phyloP scores from a whole-genome alignment of 2,113 vertebrate species.

The Cepphus grylle region DNA sequence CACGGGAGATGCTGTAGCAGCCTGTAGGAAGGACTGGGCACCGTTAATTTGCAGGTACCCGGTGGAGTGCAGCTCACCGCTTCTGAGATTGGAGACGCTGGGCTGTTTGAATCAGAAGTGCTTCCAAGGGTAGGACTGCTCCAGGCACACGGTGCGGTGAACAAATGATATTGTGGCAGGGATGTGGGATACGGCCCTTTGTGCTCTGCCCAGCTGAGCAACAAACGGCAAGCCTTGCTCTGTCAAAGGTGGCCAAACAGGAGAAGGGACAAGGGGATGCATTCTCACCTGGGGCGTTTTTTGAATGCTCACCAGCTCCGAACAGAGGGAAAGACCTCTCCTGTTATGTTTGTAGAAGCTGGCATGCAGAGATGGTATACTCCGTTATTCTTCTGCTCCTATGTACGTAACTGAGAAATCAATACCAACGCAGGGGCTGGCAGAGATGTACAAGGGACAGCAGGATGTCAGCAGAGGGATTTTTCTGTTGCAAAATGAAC shows the following conservation, averaged over 20 bases:
- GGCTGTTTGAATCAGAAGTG: neutral
- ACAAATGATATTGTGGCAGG: neutral
- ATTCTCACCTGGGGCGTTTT: neutral
- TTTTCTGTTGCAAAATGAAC: neutral
- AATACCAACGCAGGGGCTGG: neutral
- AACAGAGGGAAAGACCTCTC: neutral
- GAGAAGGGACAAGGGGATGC: neutral
- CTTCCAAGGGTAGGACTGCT: neutral
- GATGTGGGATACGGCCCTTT: fast-evolving
- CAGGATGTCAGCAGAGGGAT: neutral
- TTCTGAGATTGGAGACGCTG: neutral
- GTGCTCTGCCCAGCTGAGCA: neutral
- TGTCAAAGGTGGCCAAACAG: neutral
- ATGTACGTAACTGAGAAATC: neutral
- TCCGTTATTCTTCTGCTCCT: neutral
- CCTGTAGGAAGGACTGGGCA: neutral
- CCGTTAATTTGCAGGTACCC: neutral
- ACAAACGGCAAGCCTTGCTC: neutral
- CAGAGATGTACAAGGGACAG: neutral
- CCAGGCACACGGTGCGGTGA: neutral
- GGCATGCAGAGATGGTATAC: neutral
- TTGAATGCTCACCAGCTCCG: neutral
- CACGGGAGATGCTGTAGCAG: neutral
- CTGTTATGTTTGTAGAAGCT: neutral
- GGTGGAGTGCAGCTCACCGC: neutral